Evolutionary conservation across 1,140 invertebrate species (phyloP), one percentile per base, ranked within the genome.

Genomic region (Drosophila arawakana): DNA sequence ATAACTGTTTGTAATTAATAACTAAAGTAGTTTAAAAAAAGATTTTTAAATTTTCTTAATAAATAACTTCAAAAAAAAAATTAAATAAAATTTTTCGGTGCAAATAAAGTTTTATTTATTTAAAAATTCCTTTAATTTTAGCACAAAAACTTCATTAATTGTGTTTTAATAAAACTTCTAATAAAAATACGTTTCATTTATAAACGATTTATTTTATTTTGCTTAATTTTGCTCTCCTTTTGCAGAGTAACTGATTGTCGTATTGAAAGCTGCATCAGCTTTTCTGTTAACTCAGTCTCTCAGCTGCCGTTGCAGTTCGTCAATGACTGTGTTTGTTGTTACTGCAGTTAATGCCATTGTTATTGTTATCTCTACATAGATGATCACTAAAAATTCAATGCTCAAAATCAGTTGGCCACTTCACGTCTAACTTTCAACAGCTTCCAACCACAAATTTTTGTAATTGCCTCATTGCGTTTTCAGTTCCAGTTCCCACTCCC

Each of bases 281-380:
- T 37, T 15, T 3, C 10, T 21, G n/a, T 7, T 44, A 11, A 52
- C 46, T 50, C 25, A 43, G 11, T 65, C 44, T 46, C 63, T 76
- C 50, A 60, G 57, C 57, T 68, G 62, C 39, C 66, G 72, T 54
- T 76, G 73, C 54, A 73, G 66, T 78, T 82, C 76, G 75, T 78
- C 81, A 84, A 73, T 78, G 73, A 75, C 78, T 86, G 75, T 76
- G 59, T 66, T 67, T 72, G 65, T 69, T 77, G 69, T 68, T 79
- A 47, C 44, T 77, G 61, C 62, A 76, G 44, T 41, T 52, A 50
- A 50, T 71, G 60, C 46, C 65, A 46, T 63, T 46, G 50, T 67
- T 72, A 46, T 63, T 46, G 50, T 67, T 76, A 81, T 81, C 75
- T 73, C 65, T 44, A 73, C 78, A 85, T 30, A 81, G 72, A 81